Evolutionary conservation across 2,888 invertebrate species (phyloP).

Genomic region (Lasiommata megera): DNA sequence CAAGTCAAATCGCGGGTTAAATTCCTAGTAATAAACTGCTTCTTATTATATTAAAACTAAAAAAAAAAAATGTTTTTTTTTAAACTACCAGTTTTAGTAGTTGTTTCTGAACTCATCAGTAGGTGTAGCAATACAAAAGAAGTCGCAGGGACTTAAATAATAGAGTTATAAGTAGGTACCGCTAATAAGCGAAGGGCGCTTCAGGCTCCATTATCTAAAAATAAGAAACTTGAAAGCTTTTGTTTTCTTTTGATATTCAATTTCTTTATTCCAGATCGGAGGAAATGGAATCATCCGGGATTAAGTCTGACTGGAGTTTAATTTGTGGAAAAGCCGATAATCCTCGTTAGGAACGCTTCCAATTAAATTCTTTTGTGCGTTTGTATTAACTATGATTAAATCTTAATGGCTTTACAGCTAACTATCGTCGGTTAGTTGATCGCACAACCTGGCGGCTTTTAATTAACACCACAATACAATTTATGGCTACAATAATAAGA

Average conservation of each 20-base stretch:
- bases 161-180: too few species aligned
- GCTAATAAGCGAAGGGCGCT: too few species aligned
- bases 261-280: neutral
- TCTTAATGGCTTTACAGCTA: neutral
- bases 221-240: neutral
- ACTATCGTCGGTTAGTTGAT: neutral
- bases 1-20: too few species aligned
- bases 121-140: too few species aligned
- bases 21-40: too few species aligned
- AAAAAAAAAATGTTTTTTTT: too few species aligned
- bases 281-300: slow-evolving; percentile 14
- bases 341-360: slow-evolving; percentile 5
- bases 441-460: neutral
- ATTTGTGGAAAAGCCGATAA: slow-evolving; percentile 20
- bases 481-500: too few species aligned
- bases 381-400: neutral
- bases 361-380: slow-evolving; percentile 12
- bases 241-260: slow-evolving; percentile 3
- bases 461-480: too few species aligned
- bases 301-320: slow-evolving; percentile 18
- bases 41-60: too few species aligned
- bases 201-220: neutral
- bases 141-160: too few species aligned
- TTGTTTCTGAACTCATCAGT: too few species aligned
- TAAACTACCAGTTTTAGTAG: too few species aligned